A percentile compares a stretch with the other conserved stretches of the same genome.
Evolutionary conservation across 2,888 invertebrate species (phyloP).

Genomic region (Suillia variegata): DNA sequence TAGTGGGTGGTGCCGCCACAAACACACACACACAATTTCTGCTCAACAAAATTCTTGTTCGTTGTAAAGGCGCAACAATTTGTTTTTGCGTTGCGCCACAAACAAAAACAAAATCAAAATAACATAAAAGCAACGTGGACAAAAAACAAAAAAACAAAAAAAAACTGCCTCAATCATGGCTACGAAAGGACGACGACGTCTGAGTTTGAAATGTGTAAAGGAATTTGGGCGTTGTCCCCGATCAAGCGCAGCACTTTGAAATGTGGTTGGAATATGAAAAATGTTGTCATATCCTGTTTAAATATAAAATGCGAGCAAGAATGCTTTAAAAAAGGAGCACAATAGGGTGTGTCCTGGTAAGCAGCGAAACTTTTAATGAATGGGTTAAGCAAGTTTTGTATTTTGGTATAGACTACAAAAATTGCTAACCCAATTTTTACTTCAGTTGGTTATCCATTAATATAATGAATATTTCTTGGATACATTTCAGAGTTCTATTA

Average conservation of each 20-base stretch:
- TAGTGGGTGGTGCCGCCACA: no score
- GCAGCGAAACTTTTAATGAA: no score
- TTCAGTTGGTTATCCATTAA: no score
- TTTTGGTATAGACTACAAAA: no score
- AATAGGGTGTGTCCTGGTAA: no score
- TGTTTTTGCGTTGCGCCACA: not conserved
- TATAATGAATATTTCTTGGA: no score
- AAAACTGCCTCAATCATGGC: not conserved
- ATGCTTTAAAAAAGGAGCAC: no score
- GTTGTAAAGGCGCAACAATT: not conserved
- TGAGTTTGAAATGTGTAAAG: not conserved
- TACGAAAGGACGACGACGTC: no score
- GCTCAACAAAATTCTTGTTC: not conserved
- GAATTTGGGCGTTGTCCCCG: constrained; percentile 7
- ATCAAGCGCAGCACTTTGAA: not conserved
- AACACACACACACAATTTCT: not conserved
- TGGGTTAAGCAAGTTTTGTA: no score
- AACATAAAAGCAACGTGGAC: not conserved
- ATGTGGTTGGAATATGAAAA: constrained; percentile 4
- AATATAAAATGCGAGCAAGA: constrained; percentile 16
- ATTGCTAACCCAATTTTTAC: no score
- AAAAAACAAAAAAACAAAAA: not conserved
- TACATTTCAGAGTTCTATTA: no score
- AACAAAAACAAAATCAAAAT: no score
- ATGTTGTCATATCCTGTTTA: constrained; percentile 8